Conservation (phyloP, 2,797 vertebrate genomes). For the Poecilia velifera region DNA sequence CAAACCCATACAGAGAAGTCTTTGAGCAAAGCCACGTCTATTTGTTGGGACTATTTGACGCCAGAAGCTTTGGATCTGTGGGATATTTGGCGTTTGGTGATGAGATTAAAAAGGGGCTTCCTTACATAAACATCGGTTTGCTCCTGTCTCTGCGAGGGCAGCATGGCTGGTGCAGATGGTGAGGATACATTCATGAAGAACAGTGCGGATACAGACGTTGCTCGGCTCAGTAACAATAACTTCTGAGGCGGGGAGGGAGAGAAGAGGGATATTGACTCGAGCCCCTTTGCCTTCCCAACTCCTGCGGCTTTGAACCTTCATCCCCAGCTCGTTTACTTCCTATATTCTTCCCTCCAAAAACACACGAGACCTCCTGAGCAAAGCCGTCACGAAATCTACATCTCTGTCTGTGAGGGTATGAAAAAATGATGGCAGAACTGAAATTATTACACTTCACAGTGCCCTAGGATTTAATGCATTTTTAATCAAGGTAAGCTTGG, state of each 20-base stretch:
- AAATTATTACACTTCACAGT: conserved; percentile 82
- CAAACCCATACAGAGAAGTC: conserved; percentile 80
- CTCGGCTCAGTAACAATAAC: conserved; percentile 75
- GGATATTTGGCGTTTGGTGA: conserved; percentile 81
- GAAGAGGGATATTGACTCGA: conserved; percentile 70
- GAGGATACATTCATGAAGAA: conserved; percentile 86
- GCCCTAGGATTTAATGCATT: conserved; percentile 81
- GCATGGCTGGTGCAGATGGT: conserved; percentile 82
- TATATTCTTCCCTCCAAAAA: conserved; percentile 71
- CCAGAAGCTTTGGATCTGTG: conserved; percentile 76
- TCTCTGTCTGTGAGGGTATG: conserved; percentile 79
- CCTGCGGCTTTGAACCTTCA: conserved; percentile 66
- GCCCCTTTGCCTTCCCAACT: conserved; percentile 67
- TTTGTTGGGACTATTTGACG: conserved; percentile 70
- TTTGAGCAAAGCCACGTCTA: conserved; percentile 79
- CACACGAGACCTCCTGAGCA: conserved; percentile 72
- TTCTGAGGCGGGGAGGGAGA: conserved; percentile 64
- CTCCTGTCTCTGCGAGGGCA: conserved; percentile 78
- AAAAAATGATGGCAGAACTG: conserved; percentile 79
- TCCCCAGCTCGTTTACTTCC: conserved; percentile 69
- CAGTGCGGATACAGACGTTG: conserved; percentile 80
- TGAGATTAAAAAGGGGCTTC: conserved; percentile 59
- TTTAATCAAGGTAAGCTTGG: conserved; percentile 82
- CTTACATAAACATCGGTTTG: conserved; percentile 73
- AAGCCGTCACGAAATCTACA: conserved; percentile 81